These are phyloP conservation scores for Pagetopsis macropterus DNA, from an alignment of 2,797 vertebrate genomes.

Conservation along the genomic window DNA sequence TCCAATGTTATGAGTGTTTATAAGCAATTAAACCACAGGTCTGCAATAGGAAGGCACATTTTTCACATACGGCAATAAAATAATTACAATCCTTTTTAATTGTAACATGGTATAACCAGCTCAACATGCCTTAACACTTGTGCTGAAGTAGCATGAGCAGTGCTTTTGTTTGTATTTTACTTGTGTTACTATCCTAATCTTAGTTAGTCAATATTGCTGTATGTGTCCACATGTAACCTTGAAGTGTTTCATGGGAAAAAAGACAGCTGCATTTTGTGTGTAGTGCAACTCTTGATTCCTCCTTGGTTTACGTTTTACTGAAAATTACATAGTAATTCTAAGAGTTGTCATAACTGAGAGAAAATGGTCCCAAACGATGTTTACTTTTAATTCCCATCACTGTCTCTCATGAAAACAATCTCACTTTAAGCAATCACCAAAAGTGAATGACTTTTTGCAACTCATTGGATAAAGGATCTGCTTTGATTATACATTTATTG, in stretches of 20 bases:
- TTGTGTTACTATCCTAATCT: not conserved
- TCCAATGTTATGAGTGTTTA: not conserved
- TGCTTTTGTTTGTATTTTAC: not conserved
- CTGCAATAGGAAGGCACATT: not conserved
- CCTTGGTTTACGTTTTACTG: not conserved
- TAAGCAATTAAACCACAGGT: not conserved
- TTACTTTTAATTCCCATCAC: not conserved
- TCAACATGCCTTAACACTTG: not conserved
- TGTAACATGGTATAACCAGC: no score
- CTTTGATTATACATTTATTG: not conserved
- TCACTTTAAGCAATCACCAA: not conserved
- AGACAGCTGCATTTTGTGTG: constrained; percentile 50
- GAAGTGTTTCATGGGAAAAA: constrained; percentile 41
- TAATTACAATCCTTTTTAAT: not conserved
- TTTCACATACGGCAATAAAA: not conserved
- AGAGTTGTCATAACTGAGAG: not conserved
- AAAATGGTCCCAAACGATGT: not conserved
- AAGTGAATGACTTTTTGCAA: not conserved
- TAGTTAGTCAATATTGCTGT: not conserved
- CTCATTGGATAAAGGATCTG: not conserved
- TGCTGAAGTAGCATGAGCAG: not conserved
- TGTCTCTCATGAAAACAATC: constrained; percentile 8
- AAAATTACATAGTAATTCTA: not conserved
- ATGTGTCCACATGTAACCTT: constrained; percentile 19
- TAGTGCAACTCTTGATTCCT: constrained; percentile 13